Evolutionary conservation across 2,888 invertebrate genomes (phyloP).

Genomic region (Monoplex corrugatus): DNA sequence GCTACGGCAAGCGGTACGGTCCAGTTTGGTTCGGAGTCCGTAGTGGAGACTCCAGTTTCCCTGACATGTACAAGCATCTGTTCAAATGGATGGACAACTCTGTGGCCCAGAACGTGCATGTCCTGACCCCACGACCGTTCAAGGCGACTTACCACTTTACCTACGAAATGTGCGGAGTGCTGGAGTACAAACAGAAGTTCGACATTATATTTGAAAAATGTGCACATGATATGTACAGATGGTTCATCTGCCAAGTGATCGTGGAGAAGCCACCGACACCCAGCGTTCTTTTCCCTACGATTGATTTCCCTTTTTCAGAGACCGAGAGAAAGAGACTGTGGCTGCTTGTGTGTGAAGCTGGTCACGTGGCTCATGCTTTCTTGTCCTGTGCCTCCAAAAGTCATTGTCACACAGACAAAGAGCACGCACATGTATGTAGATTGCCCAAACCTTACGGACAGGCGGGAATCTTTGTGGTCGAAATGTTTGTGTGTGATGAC

Average conservation of each 20-base stretch:
- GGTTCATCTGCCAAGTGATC: neutral
- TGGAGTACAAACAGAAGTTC: neutral
- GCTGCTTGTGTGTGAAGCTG: neutral
- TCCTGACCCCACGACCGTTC: neutral
- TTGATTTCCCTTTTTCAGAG: neutral
- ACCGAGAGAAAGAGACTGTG: neutral
- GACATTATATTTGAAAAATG: neutral
- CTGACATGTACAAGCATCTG: slow-evolving; percentile 22
- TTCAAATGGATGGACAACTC: slow-evolving; percentile 14
- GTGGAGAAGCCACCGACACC: neutral
- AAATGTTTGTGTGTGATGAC: slow-evolving; percentile 39
- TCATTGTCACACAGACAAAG: neutral
- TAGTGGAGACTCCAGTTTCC: neutral
- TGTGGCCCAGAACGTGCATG: slow-evolving; percentile 1
- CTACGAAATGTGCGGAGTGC: neutral
- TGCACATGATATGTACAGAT: no score
- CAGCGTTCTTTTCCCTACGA: neutral
- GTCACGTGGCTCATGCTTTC: slow-evolving; percentile 31
- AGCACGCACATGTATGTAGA: neutral
- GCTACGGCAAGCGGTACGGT: slow-evolving; percentile 13
- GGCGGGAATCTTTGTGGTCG: neutral
- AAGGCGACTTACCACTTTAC: neutral
- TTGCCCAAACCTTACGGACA: neutral
- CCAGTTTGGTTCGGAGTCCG: slow-evolving; percentile 20
- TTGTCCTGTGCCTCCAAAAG: neutral